Percentiles rank a stretch among this genome's conserved stretches.
These are phyloP conservation scores for Geococcyx californianus DNA, from an alignment of 2,113 vertebrate species.

Conservation along the genomic window DNA sequence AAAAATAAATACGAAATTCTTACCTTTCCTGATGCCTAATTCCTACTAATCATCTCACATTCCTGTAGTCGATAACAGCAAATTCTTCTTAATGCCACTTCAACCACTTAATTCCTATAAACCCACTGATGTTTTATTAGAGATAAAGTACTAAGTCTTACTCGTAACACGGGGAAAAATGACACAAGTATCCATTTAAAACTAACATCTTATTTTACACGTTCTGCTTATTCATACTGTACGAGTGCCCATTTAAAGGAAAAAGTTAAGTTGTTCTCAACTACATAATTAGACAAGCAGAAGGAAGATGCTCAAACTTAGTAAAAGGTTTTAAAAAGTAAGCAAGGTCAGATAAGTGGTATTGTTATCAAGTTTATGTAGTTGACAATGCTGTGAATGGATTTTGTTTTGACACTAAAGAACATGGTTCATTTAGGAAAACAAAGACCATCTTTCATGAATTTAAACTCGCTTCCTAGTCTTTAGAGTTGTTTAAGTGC, in stretches of 20 bases:
- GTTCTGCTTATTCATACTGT: not conserved
- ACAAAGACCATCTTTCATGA: conserved; percentile 58
- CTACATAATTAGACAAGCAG: not conserved
- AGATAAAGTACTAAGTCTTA: not conserved
- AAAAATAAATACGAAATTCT: not conserved
- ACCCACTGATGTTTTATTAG: not conserved
- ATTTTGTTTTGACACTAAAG: conserved; percentile 24
- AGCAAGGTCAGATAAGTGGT: not conserved
- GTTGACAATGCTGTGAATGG: not conserved
- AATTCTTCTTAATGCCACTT: conserved; percentile 4
- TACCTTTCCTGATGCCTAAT: not conserved
- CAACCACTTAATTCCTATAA: not conserved
- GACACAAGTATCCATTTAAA: not conserved
- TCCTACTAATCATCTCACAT: not conserved
- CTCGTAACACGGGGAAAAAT: not conserved
- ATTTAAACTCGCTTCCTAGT: conserved; percentile 63
- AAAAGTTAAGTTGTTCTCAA: not conserved
- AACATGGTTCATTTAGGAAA: conserved; percentile 56
- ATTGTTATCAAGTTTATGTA: conserved; percentile 21
- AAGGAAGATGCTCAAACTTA: not conserved
- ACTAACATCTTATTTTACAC: not conserved
- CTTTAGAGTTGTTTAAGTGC: conserved; percentile 59
- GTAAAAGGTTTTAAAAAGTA: conserved; percentile 5
- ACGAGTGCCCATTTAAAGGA: not conserved
- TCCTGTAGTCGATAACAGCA: not conserved